Percentiles rank a stretch among this genome's conserved stretches.
Evolutionary conservation across 2,113 vertebrate genomes (phyloP).

Genomic region (Ancistrus triradiatus): DNA sequence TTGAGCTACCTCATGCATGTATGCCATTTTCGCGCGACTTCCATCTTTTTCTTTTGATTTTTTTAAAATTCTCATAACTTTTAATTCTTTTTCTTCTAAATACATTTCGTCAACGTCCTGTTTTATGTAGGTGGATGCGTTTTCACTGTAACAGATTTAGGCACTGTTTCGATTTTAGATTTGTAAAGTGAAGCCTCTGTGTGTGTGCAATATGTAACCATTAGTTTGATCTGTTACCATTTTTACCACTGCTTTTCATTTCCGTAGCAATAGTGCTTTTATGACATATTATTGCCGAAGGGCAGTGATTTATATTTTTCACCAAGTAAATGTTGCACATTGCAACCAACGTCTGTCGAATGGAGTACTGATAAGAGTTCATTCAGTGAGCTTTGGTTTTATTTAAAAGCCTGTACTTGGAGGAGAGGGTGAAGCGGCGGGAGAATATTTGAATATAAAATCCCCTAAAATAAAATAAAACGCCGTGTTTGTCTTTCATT

Average conservation of each 20-base stretch:
- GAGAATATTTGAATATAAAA: constrained; percentile 29
- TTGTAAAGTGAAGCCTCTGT: constrained; percentile 38
- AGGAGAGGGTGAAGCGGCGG: background rate
- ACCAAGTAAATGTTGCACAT: constrained; percentile 50
- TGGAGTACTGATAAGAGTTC: constrained; percentile 29
- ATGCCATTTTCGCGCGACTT: constrained; percentile 25
- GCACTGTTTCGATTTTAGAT: constrained; percentile 36
- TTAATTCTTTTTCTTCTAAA: background rate
- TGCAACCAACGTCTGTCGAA: constrained; percentile 44
- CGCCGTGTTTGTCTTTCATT: too few relatives aligned
- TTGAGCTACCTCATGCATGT: constrained; percentile 49
- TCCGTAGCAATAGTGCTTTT: constrained; percentile 32
- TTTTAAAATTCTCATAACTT: background rate
- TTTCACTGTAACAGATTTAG: constrained; percentile 39
- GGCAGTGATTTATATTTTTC: constrained; percentile 41
- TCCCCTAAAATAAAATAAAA: constrained; percentile 27
- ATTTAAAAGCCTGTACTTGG: constrained; percentile 42
- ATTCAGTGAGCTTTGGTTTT: constrained; percentile 42
- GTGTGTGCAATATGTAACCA: constrained; percentile 48
- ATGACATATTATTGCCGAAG: constrained; percentile 24
- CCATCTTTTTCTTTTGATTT: background rate
- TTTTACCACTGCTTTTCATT: constrained; percentile 30
- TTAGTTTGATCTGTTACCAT: constrained; percentile 31
- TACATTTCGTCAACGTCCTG: constrained; percentile 24
- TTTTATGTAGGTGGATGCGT: constrained; percentile 37